Evolutionary conservation across 2,888 invertebrate species (phyloP), one percentile per base, ranked within the genome.

Genomic region (Herminia tarsipennalis): DNA sequence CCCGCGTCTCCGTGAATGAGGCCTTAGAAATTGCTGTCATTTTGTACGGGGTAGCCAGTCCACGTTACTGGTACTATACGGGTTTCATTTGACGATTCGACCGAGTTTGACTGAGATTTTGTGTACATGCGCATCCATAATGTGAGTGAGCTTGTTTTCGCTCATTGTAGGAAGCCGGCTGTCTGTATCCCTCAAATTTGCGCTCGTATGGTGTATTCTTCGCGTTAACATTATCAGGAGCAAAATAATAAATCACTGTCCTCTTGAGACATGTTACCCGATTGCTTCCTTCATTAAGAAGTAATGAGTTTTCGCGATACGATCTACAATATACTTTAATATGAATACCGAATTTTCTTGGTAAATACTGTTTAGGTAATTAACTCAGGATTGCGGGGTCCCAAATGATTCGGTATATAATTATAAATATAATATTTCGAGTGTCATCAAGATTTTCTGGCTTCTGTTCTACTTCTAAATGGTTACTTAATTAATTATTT

Each of bases 241-340:
- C n/a, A 25, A 18, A 20, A 34, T 44, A 46, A 58, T 60, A 37
- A 51, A 61, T 61, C 47, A 51, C 21, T 47, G 62, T 51, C 35
- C 39, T 37, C 38, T n/a, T 9, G 37, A 36, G 46, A 56, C 44
- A 24, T 36, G 48, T 35, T 44, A 36, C 47, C 10, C 27, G 27
- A 56, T 56, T 49, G 42, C 36, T 50, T 53, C 16, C 40, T 60
- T 40, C 46, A 64, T 56, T 53, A 45, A 32, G 13, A 13, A 46
- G 35, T 63, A 54, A 63, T 58, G 41, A 58, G 48, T 37, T 50
- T 51, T 38, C 30, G 10, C 13, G 20, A 30, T 35, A 28, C 33
- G n/a, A 33, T 39, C 24, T 33, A 20, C 6, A 33, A 20, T n/a
- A 33, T 24, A 45, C 33, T 40, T 42, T 33, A 53, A 38, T 50